A percentile compares a stretch with the other conserved stretches of the same genome.
phyloP scores from a whole-genome alignment of 2,888 invertebrate genomes.

The Limnephilus auricula region DNA sequence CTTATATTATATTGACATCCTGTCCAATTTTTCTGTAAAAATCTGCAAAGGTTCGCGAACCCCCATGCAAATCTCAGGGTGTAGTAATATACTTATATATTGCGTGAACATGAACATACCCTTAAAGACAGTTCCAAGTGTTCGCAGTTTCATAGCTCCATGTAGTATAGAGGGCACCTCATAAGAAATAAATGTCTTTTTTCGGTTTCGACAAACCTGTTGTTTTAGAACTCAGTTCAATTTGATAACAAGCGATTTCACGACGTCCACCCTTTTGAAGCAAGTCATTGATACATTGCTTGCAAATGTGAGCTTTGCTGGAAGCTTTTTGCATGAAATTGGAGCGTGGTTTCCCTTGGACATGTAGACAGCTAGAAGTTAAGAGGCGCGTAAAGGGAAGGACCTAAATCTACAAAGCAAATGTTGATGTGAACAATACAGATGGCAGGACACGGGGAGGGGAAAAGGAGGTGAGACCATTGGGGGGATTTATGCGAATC shows the following conservation, averaged over 20 bases:
- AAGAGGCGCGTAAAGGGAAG: slow-evolving; percentile 18
- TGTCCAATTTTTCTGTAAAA: not conserved
- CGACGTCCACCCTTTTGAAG: not conserved
- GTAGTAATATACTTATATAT: not conserved
- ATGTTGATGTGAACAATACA: slow-evolving; percentile 29
- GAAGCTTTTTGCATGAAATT: not conserved
- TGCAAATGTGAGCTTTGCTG: slow-evolving; percentile 2
- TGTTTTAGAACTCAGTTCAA: not conserved
- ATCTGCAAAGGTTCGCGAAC: slow-evolving; percentile 9
- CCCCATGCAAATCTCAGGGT: not conserved
- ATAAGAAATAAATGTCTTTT: not conserved
- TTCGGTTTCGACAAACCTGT: not conserved
- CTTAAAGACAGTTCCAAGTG: not conserved
- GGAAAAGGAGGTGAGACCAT: not conserved
- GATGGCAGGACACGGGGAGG: not conserved
- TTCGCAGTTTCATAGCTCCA: not conserved
- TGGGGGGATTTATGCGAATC: slow-evolving; percentile 24
- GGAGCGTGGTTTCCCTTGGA: not conserved
- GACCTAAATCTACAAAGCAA: slow-evolving; percentile 25
- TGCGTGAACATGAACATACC: slow-evolving; percentile 3
- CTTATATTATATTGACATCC: not conserved
- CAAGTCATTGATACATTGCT: not conserved
- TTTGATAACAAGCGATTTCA: not conserved
- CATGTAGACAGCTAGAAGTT: slow-evolving; percentile 2
- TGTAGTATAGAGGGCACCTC: not conserved